Evolutionary conservation across 2,797 vertebrate species (phyloP).

Genomic region (Philypnodon macrostomus): DNA sequence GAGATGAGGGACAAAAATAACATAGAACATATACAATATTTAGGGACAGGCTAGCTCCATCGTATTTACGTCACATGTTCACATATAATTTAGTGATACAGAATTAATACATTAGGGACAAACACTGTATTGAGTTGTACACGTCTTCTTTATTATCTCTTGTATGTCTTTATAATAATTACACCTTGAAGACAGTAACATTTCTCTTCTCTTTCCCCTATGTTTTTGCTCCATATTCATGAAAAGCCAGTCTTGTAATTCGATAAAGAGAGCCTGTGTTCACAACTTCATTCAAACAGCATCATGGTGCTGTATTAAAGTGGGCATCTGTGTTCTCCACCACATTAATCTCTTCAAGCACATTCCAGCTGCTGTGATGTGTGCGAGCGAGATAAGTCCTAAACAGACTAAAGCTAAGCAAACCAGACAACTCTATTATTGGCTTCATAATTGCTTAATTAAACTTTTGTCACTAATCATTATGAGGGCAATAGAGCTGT

Average conservation of each 20-base stretch:
- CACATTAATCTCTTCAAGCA: constrained; percentile 99
- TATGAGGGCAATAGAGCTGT: constrained; percentile 99
- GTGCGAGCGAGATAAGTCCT: constrained; percentile 99
- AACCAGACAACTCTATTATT: constrained; percentile 99
- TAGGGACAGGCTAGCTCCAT: no score
- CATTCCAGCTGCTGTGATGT: constrained; percentile 99
- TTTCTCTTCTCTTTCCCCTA: constrained; percentile 66
- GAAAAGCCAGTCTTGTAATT: constrained; percentile 99
- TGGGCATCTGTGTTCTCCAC: constrained; percentile 97
- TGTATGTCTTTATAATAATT: constrained; percentile 99
- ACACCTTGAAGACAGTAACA: constrained; percentile 98
- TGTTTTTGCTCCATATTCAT: constrained; percentile 97
- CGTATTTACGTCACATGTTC: no score
- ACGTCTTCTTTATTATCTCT: no score
- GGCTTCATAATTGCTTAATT: constrained; percentile 99
- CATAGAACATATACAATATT: no score
- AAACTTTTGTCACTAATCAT: constrained; percentile 99
- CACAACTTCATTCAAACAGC: constrained; percentile 97
- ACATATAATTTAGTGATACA: no score
- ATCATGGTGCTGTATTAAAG: constrained; percentile 95
- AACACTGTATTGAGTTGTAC: no score
- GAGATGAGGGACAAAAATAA: no score
- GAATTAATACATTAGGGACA: no score
- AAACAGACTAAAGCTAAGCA: constrained; percentile 98
- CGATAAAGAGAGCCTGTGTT: constrained; percentile 99